phyloP scores from a whole-genome alignment of 2,113 vertebrate species.

The Numenius arquata region DNA sequence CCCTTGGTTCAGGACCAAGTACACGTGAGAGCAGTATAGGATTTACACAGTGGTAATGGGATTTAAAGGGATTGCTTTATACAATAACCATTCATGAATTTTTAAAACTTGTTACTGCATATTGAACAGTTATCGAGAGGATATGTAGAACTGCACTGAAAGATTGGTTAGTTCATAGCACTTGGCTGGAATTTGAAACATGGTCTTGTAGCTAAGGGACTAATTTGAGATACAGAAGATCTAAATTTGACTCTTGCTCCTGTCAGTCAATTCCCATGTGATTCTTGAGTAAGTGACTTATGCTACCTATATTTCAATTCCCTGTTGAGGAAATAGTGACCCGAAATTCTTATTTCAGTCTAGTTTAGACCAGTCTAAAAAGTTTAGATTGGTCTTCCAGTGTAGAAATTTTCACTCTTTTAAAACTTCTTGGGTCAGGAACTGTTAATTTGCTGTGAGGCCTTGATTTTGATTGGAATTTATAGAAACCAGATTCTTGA shows the following conservation, averaged over 20 bases:
- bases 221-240: constrained; percentile 5
- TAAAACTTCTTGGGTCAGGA: background rate
- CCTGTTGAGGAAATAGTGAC: background rate
- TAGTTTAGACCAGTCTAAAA: background rate
- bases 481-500: background rate
- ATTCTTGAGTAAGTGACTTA: background rate
- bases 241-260: background rate
- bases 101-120: background rate
- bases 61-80: background rate
- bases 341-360: background rate
- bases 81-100: background rate
- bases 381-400: background rate
- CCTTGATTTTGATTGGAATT: background rate
- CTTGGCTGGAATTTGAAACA: background rate
- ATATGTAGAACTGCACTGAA: background rate
- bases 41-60: background rate
- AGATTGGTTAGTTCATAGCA: background rate
- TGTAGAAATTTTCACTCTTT: background rate
- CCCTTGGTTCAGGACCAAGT: background rate
- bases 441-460: background rate
- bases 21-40: background rate
- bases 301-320: background rate
- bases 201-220: background rate
- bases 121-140: background rate
- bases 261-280: background rate